A percentile compares a stretch with the other conserved stretches of the same genome.
These are phyloP conservation scores for Callipepla squamata DNA, from an alignment of 2,113 vertebrate species.

Conservation along the genomic window DNA sequence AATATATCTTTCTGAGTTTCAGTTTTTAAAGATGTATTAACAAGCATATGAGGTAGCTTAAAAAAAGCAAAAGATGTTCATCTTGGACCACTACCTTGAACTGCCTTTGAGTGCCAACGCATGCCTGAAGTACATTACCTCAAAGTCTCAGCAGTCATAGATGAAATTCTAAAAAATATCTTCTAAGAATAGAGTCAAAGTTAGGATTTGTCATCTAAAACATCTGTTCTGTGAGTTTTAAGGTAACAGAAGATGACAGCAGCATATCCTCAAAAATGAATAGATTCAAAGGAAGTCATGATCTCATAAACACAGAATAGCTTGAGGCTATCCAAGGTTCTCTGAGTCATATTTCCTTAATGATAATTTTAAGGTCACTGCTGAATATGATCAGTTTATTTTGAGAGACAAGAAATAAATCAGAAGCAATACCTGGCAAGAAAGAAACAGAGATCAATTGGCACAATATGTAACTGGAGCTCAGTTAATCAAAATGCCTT, in stretches of 20 bases:
- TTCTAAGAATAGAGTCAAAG: neutral
- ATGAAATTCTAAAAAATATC: neutral
- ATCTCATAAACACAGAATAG: neutral
- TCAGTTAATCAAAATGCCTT: conserved; percentile 46
- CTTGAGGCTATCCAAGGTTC: neutral
- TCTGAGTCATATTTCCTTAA: conserved; percentile 8
- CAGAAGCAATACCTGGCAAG: neutral
- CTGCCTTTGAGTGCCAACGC: neutral
- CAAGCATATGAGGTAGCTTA: neutral
- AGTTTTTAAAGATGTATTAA: neutral
- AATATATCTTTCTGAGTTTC: neutral
- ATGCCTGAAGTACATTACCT: neutral
- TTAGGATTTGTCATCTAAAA: neutral
- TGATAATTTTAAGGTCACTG: conserved; percentile 20
- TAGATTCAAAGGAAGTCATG: neutral
- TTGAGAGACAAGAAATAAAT: conserved; percentile 11
- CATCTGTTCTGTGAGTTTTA: neutral
- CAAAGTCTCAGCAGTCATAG: neutral
- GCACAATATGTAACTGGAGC: neutral
- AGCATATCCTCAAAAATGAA: neutral
- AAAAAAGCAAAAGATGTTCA: neutral
- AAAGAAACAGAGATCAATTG: conserved; percentile 25
- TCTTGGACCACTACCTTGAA: neutral
- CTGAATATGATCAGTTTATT: neutral
- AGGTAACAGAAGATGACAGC: neutral